Evolutionary conservation across 1,140 invertebrate genomes (phyloP), one percentile per base, ranked within the genome.

Genomic region (Theocolax elegans): DNA sequence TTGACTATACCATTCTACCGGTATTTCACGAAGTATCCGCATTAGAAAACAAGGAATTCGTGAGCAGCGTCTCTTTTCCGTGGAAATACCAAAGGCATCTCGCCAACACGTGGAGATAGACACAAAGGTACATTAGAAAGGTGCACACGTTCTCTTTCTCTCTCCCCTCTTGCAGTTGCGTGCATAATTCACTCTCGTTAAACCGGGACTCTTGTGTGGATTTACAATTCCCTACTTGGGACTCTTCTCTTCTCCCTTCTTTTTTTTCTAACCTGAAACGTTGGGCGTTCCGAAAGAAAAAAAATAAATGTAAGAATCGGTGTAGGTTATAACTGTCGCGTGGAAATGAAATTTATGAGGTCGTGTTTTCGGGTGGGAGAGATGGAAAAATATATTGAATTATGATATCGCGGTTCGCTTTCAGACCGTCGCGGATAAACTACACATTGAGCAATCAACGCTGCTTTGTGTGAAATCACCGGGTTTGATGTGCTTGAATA

Each of bases 161-260:
- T 56, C 38, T 19, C 3, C 38, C 25, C 19, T 21, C 17, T 59
- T 2, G 56, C 15, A 15, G 3, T 49, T 23, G 54, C 42, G 65
- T 59, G 65, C 54, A 67, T 67, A 67, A 67, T 59, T 67, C 54
- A 67, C 42, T 29, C 49, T 46, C n/a, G 64, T 66, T 66, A 56
- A 56, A 66, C n/a, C 64, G 27, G 27, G 17, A 56, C 25, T 42
- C 40, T 56, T 42, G 10, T 58, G 3, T 54, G 63, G 63, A 65
- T 65, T 54, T 65, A n/a, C 49, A 42, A 65, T 42, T 54, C 46
- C 49, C 35, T 25, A 17, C 7, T 15, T 38, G 2, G 29, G 12
- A 6, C 15, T 15, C 29, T 31, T 25, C n/a, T 38, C 40, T 58
- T 58, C 40, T 23, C 19, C 17, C 17, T 48, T 19, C 19, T 19